Evolutionary conservation across 1,140 invertebrate genomes (phyloP).

Genomic region (Leguminivora glycinivorella): DNA sequence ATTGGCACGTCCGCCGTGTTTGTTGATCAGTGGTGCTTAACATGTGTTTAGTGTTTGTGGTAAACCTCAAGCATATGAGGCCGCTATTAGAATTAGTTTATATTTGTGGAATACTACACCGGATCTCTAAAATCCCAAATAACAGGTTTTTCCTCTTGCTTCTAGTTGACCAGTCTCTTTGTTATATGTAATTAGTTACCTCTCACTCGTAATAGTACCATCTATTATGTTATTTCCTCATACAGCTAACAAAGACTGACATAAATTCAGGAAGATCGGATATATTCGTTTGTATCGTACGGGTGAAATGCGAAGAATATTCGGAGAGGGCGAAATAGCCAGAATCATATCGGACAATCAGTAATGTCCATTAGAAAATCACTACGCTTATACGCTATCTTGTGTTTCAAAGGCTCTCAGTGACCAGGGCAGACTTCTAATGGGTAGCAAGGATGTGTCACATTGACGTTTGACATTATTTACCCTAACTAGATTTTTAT

Average conservation of each 20-base stretch:
- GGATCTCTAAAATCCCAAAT: background rate
- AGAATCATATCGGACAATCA: background rate
- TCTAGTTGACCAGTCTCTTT: constrained; percentile 12
- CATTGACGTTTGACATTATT: no score
- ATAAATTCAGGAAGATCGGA: background rate
- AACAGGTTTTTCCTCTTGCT: constrained; percentile 1
- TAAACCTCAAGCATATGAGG: no score
- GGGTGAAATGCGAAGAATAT: background rate
- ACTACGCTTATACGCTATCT: background rate
- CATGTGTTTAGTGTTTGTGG: no score
- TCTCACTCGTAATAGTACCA: constrained; percentile 8
- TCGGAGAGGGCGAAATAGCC: background rate
- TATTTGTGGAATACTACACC: background rate
- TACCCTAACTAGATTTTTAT: no score
- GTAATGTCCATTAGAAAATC: background rate
- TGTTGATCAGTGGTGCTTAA: no score
- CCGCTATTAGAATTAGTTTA: no score
- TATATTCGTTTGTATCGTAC: background rate
- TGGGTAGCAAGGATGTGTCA: no score
- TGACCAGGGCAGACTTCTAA: no score
- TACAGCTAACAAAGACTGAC: constrained; percentile 6
- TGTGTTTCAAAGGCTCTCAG: background rate
- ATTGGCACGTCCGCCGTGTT: no score
- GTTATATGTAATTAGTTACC: constrained; percentile 12
- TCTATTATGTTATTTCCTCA: constrained; percentile 5